phyloP scores from a whole-genome alignment of 2,797 vertebrate genomes.

The Alauda arvensis region DNA sequence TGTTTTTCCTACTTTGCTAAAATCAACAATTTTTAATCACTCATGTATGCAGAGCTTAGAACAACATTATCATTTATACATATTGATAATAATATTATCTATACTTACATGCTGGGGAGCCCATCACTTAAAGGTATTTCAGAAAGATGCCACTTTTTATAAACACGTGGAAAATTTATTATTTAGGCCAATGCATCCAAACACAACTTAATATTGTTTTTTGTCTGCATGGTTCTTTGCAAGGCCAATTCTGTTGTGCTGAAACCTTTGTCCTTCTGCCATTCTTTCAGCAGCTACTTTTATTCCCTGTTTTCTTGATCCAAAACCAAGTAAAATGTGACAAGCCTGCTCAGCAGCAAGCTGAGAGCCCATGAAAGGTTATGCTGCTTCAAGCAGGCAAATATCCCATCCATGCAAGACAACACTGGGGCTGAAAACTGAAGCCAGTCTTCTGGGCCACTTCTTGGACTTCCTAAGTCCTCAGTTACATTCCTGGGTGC shows the following conservation, averaged over 20 bases:
- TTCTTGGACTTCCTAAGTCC: background rate
- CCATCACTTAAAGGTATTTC: background rate
- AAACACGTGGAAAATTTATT: background rate
- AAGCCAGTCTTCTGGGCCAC: background rate
- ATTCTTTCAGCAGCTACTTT: background rate
- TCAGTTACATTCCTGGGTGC: background rate
- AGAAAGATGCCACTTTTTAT: background rate
- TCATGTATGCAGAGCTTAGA: background rate
- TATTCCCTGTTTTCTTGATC: background rate
- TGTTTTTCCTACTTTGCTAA: background rate
- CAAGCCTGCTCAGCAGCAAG: background rate
- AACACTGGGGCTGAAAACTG: background rate
- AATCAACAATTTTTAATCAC: background rate
- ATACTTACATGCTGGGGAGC: background rate
- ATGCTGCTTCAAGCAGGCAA: accelerated
- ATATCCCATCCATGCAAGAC: background rate
- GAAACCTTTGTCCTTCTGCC: background rate
- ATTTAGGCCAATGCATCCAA: background rate
- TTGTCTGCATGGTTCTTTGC: background rate
- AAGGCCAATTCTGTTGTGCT: background rate
- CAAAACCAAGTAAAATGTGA: background rate
- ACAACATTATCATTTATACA: background rate
- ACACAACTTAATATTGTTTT: background rate
- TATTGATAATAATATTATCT: background rate
- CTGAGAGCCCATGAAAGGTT: background rate